These are phyloP conservation scores for Bruchidius siliquastri DNA, from an alignment of 2,888 invertebrate genomes.

Conservation along the genomic window DNA sequence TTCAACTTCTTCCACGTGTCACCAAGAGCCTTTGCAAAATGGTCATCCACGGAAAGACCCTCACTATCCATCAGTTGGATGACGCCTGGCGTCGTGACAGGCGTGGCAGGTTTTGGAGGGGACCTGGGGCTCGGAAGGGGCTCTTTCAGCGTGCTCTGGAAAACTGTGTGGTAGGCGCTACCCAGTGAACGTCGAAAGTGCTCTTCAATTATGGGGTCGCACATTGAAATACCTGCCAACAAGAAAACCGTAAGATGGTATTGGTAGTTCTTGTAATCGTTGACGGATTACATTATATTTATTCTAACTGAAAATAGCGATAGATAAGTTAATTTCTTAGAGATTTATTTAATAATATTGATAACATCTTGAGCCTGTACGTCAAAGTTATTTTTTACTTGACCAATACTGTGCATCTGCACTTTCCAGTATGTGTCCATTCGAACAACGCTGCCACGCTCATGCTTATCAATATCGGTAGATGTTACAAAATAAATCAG, in stretches of 20 bases:
- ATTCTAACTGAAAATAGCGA: too few relatives aligned
- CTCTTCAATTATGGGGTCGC: constrained; percentile 91
- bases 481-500: too few relatives aligned
- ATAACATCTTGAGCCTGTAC: too few relatives aligned
- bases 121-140: constrained; percentile 23
- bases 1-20: constrained; percentile 78
- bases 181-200: constrained; percentile 91
- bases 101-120: constrained; percentile 12
- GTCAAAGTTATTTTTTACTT: too few relatives aligned
- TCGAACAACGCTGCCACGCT: too few relatives aligned
- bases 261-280: too few relatives aligned
- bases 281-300: too few relatives aligned
- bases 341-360: too few relatives aligned
- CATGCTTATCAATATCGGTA: too few relatives aligned
- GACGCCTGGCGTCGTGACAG: constrained; percentile 33
- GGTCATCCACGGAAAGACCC: constrained; percentile 76
- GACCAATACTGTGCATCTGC: too few relatives aligned
- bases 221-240: constrained; percentile 65
- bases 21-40: constrained; percentile 84
- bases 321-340: too few relatives aligned
- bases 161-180: constrained; percentile 69
- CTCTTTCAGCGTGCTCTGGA: constrained; percentile 43
- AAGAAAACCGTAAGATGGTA: constrained; percentile 5
- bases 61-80: constrained; percentile 54
- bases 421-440: too few relatives aligned